These are phyloP conservation scores for Anadara kagoshimensis DNA, from an alignment of 1,140 invertebrate genomes.

Conservation along the genomic window DNA sequence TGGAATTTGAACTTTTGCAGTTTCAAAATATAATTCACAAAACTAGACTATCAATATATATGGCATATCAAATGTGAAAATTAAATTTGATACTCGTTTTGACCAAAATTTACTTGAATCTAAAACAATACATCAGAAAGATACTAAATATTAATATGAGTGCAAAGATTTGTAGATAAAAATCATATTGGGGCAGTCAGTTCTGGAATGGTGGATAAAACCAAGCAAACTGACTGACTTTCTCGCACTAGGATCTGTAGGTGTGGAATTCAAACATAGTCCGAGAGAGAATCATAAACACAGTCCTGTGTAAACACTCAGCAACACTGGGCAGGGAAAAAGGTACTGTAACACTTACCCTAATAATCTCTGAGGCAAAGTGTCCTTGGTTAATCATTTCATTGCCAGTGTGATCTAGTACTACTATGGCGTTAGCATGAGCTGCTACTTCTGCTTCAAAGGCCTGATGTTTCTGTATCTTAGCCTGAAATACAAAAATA, in stretches of 20 bases:
- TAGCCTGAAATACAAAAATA: conserved; percentile 81
- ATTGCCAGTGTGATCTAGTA: conserved; percentile 95
- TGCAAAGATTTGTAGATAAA: not conserved
- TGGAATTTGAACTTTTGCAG: no score
- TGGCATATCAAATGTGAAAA: no score
- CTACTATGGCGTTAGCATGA: conserved; percentile 97
- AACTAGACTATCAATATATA: no score
- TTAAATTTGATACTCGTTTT: no score
- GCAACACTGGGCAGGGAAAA: not conserved
- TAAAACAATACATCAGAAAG: not conserved
- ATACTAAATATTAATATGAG: no score
- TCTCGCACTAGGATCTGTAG: no score
- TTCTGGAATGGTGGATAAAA: no score
- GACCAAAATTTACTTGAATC: not conserved
- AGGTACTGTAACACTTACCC: conserved; percentile 62
- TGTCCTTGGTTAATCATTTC: conserved; percentile 98
- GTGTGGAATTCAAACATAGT: no score
- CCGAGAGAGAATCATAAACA: not conserved
- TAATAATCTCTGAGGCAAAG: conserved; percentile 95
- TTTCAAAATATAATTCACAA: no score
- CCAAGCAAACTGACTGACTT: no score
- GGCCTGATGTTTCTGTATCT: conserved; percentile 99
- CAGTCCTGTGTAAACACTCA: not conserved
- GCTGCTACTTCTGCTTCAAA: conserved; percentile 99
- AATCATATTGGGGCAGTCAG: no score